These are phyloP conservation scores for Carettochelys insculpta DNA, from an alignment of 2,113 vertebrate species.

Conservation along the genomic window DNA sequence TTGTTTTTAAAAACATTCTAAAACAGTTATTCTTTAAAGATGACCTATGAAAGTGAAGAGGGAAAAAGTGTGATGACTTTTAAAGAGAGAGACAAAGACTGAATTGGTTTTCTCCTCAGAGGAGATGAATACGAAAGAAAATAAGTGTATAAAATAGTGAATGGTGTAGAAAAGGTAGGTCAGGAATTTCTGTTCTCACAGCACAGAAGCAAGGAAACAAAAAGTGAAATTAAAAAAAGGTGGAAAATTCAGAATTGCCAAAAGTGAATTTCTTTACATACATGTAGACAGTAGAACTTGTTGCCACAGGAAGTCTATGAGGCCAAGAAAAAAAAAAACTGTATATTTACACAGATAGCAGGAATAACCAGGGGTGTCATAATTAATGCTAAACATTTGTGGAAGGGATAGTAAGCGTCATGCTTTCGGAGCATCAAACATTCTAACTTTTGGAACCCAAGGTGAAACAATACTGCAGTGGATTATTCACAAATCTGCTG, in stretches of 20 bases:
- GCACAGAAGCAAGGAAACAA: neutral
- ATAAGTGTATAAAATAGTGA: neutral
- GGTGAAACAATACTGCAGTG: neutral
- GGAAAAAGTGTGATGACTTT: too few relatives aligned
- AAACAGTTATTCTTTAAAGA: neutral
- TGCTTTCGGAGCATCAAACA: neutral
- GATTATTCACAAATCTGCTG: neutral
- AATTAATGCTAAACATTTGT: neutral
- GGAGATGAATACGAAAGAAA: neutral
- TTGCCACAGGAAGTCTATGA: neutral
- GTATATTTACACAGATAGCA: neutral
- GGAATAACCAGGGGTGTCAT: neutral
- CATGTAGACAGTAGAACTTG: neutral
- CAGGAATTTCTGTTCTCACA: neutral
- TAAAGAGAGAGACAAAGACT: neutral
- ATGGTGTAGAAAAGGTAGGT: rapidly evolving
- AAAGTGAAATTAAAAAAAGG: neutral
- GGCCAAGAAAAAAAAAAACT: neutral
- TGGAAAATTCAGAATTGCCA: neutral
- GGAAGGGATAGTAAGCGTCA: neutral
- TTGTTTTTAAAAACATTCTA: neutral
- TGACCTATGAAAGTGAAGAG: rapidly evolving
- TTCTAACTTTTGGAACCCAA: neutral
- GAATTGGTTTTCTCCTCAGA: neutral
- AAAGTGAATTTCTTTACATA: neutral